phyloP scores from a whole-genome alignment of 2,888 invertebrate genomes.

The Drosophila borborema region DNA sequence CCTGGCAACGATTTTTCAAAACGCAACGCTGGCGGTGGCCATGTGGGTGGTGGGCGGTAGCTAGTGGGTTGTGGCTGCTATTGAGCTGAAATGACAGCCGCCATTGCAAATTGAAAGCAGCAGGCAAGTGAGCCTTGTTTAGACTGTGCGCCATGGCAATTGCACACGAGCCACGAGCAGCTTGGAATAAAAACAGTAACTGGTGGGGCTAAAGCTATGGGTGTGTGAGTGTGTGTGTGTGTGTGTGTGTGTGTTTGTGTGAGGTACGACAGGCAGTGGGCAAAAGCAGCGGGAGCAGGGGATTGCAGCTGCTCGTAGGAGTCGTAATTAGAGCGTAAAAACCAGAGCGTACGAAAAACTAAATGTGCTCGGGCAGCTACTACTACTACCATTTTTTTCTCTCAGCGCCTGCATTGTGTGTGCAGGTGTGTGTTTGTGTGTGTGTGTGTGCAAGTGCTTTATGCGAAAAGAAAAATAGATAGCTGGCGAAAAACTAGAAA shows the following conservation, averaged over 20 bases:
- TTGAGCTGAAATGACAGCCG: constrained; percentile 78
- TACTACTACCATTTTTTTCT: constrained; percentile 56
- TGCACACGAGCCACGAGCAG: constrained; percentile 62
- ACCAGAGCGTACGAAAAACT: constrained; percentile 83
- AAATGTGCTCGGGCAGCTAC: constrained; percentile 77
- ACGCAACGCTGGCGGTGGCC: not conserved
- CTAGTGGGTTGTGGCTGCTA: constrained; percentile 42
- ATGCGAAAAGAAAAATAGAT: constrained; percentile 78
- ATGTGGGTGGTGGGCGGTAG: not conserved
- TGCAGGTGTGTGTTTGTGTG: constrained; percentile 24
- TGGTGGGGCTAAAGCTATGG: constrained; percentile 16
- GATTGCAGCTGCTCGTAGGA: constrained; percentile 54
- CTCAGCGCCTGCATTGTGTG: constrained; percentile 49
- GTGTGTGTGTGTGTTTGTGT: constrained; percentile 9
- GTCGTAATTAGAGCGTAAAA: constrained; percentile 84
- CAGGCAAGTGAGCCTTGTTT: constrained; percentile 79
- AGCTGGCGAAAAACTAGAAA: constrained; percentile 76
- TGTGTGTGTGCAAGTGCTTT: constrained; percentile 64
- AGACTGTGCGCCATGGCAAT: constrained; percentile 78
- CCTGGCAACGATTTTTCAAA: constrained; percentile 35
- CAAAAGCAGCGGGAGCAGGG: not conserved
- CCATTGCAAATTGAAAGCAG: constrained; percentile 79
- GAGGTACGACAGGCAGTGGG: constrained; percentile 15
- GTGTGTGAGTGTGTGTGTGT: constrained; percentile 10
- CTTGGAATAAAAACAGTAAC: constrained; percentile 58